phyloP scores from a whole-genome alignment of 2,113 vertebrate genomes.

The Petroica traversi region DNA sequence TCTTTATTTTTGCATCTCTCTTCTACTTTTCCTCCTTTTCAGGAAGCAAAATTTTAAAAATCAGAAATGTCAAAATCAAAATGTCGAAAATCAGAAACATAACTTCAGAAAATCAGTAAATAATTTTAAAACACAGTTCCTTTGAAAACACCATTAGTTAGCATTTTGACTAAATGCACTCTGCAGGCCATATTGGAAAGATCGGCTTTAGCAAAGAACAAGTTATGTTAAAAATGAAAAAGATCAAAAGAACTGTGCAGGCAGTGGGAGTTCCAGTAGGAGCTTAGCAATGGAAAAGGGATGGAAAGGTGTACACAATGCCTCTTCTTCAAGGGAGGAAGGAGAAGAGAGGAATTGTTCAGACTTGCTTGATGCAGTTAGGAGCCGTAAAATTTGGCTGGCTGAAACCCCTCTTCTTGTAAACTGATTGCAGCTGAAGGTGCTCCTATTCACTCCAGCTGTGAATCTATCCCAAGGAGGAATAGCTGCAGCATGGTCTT shows the following conservation, averaged over 20 bases:
- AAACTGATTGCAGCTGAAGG: not conserved
- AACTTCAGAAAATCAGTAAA: not conserved
- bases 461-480: not conserved
- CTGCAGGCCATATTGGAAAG: not conserved
- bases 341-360: not conserved
- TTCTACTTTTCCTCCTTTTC: not conserved
- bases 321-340: not conserved
- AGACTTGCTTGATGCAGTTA: not conserved
- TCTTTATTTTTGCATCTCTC: not conserved
- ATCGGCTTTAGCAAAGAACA: not conserved
- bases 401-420: not conserved
- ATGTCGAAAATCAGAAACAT: not conserved
- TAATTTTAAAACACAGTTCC: not conserved
- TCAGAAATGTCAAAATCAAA: no score
- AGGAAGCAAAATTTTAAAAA: rapidly evolving
- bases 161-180: not conserved
- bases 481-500: not conserved
- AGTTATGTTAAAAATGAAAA: not conserved
- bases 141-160: not conserved
- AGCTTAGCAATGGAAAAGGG: not conserved
- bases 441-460: not conserved
- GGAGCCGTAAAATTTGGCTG: not conserved
- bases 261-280: not conserved
- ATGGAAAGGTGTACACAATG: not conserved
- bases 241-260: not conserved